A percentile compares a stretch with the other conserved stretches of the same genome.
Evolutionary conservation across 2,888 invertebrate genomes (phyloP).

Genomic region (Gnatocerus cornutus): DNA sequence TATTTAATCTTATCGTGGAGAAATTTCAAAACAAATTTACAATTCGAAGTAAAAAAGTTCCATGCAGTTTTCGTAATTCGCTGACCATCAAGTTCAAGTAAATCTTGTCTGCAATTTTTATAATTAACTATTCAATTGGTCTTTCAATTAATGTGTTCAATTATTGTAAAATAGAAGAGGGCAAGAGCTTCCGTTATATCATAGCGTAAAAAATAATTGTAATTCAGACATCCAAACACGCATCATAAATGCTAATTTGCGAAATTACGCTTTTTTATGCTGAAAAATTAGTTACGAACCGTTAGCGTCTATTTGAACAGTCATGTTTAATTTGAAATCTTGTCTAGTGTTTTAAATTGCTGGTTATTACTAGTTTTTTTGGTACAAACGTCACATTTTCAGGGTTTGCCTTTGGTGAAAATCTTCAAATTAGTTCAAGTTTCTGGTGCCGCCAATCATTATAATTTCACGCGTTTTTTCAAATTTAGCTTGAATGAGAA

Average conservation of each 20-base stretch:
- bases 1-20: slow-evolving; percentile 10
- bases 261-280: slow-evolving; percentile 11
- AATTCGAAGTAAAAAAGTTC: slow-evolving; percentile 9
- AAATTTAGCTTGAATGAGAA: too few relatives aligned
- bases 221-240: slow-evolving; percentile 16
- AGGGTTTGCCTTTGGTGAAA: too few relatives aligned
- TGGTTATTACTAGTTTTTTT: too few relatives aligned
- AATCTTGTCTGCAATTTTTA: neutral
- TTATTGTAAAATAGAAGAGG: too few relatives aligned
- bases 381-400: too few relatives aligned
- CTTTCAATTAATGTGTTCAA: too few relatives aligned
- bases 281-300: slow-evolving; percentile 21
- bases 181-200: slow-evolving; percentile 24
- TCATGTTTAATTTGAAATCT: too few relatives aligned
- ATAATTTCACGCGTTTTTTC: too few relatives aligned
- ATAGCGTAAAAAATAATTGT: slow-evolving; percentile 25
- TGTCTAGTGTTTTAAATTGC: too few relatives aligned
- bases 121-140: too few relatives aligned
- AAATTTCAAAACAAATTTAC: slow-evolving; percentile 33
- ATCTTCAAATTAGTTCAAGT: too few relatives aligned
- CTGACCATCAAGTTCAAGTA: slow-evolving; percentile 9
- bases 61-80: slow-evolving; percentile 8
- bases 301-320: slow-evolving; percentile 2
- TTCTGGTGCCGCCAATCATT: too few relatives aligned
- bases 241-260: slow-evolving; percentile 23